A percentile compares a stretch with the other conserved stretches of the same genome.
These are phyloP conservation scores for Andrena chrysosceles DNA, from an alignment of 2,888 invertebrate genomes.

Conservation along the genomic window DNA sequence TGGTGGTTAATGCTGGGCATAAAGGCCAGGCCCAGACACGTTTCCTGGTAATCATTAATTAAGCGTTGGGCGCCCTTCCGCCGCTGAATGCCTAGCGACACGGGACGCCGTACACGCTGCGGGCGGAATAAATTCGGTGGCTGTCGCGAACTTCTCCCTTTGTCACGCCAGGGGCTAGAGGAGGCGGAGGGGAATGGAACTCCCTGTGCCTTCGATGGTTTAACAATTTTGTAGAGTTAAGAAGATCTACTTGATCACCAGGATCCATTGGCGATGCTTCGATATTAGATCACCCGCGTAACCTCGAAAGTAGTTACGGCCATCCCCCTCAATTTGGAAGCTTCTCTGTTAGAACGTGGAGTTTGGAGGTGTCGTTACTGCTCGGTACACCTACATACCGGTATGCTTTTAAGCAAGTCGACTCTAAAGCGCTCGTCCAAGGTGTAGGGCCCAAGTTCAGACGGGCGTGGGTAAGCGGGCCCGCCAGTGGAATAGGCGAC, in stretches of 20 bases:
- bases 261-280: no score
- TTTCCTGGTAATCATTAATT: constrained; percentile 84
- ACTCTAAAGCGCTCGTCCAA: background rate
- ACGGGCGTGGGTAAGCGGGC: constrained; percentile 41
- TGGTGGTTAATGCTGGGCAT: constrained; percentile 71
- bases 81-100: constrained; percentile 77
- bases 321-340: no score
- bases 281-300: no score
- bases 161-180: background rate
- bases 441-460: no score
- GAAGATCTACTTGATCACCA: no score
- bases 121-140: constrained; percentile 68
- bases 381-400: no score
- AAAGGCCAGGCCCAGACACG: constrained; percentile 81
- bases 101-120: constrained; percentile 63
- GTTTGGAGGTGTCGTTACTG: no score
- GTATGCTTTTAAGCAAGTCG: background rate
- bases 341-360: no score
- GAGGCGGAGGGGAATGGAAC: no score
- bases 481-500: constrained; percentile 65
- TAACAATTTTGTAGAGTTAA: no score
- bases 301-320: no score
- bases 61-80: constrained; percentile 77
- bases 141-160: background rate
- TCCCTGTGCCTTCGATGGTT: no score